Conservation (phyloP, 2,113 vertebrate genomes). For the Dicentrarchus labrax region DNA sequence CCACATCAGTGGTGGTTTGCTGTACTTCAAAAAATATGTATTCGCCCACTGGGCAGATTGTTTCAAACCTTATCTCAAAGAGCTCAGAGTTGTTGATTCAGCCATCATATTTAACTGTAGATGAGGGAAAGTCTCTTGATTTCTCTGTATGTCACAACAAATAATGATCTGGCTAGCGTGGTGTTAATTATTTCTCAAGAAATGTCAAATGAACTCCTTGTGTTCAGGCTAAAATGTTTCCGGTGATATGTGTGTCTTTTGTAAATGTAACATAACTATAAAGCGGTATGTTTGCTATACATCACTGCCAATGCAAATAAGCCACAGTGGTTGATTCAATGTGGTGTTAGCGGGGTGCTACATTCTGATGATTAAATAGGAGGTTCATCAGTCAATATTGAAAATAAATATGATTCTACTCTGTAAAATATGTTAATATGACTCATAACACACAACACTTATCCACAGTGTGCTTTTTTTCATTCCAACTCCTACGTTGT, state of each 20-base stretch:
- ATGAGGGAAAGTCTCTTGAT: slow-evolving; percentile 30
- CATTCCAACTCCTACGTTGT: slow-evolving; percentile 37
- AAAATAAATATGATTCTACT: slow-evolving; percentile 45
- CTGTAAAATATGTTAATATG: slow-evolving; percentile 42
- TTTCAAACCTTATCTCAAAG: slow-evolving; percentile 61
- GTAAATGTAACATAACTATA: slow-evolving; percentile 16
- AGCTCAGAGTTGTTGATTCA: slow-evolving; percentile 62
- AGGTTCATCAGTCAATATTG: slow-evolving; percentile 47
- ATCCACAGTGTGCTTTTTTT: slow-evolving; percentile 7
- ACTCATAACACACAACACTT: slow-evolving; percentile 42
- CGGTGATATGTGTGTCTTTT: slow-evolving; percentile 22
- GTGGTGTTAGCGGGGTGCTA: slow-evolving; percentile 16
- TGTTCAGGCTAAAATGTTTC: background rate
- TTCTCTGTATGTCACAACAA: slow-evolving; percentile 19
- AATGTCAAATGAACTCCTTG: background rate
- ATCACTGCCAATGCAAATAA: slow-evolving; percentile 39
- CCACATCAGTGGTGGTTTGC: slow-evolving; percentile 43
- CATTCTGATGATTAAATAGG: slow-evolving; percentile 32
- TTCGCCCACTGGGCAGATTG: slow-evolving; percentile 47
- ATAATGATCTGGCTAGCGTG: slow-evolving; percentile 21
- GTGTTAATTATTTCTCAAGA: slow-evolving; percentile 16
- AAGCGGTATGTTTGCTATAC: background rate
- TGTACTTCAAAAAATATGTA: slow-evolving; percentile 39
- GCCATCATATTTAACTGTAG: slow-evolving; percentile 44
- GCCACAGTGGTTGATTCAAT: slow-evolving; percentile 27